Evolutionary conservation across 2,888 invertebrate species (phyloP), one percentile per base, ranked within the genome.

Genomic region (Spicauda simplicius): DNA sequence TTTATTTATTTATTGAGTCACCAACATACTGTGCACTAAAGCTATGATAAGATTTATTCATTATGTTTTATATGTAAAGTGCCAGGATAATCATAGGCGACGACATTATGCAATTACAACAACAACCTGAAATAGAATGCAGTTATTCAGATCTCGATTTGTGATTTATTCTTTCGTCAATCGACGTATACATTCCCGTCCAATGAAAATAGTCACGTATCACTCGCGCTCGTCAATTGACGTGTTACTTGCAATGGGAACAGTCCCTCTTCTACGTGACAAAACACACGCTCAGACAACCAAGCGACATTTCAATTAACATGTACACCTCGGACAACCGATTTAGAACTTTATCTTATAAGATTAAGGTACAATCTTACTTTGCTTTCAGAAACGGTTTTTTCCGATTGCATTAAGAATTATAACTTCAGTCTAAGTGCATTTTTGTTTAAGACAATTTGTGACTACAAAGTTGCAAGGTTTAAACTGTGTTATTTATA

Each of bases 261-360:
- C 73, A 63, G 18, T 45, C 64, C 52, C 63, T 68, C 65, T 71
- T 69, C 71, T 77, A 77, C 79, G 79, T 79, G 78, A 78, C 77
- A 64, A 59, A 69, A 55, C 71, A 69, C 77, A 78, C 75, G 78
- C 70, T 73, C 73, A 80, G 78, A 80, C 80, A 68, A 64, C 58
- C 74, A 69, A 80, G 74, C 78, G 79, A 74, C 78, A 68, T 16
- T 18, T 68, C 60, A 66, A 66, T 66, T 66, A 66, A 61, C 66
- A 66, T 56, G 66, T 61, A 61, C 50, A 55, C 66, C 19, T 19
- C 45, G 16, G 25, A 25, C 25, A 25, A 20, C 16, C 45, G 41
- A 66, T 16, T 55, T 37, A 50, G 14, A 37, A 61, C 66, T 16
- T 50, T 61, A 25, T 61, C 20, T 50, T 0, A 0, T 20, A 3